phyloP scores from a whole-genome alignment of 2,888 invertebrate species.

The Ochropacha duplaris region DNA sequence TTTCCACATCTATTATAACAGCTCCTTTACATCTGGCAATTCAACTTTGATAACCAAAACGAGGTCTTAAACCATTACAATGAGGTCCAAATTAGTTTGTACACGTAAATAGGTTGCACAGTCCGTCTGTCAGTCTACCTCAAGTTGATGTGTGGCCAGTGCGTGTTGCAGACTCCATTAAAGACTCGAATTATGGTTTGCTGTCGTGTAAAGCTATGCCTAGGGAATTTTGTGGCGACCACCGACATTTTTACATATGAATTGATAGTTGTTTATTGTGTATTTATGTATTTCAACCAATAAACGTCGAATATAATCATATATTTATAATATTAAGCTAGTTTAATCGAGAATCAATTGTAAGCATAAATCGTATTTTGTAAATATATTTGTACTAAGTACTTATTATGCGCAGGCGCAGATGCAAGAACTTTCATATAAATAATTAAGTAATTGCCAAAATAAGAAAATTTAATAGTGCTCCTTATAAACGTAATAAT shows the following conservation, averaged over 20 bases:
- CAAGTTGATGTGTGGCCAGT: conserved; percentile 67
- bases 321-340: neutral
- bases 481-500: too few species aligned
- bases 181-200: conserved; percentile 61
- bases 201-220: conserved; percentile 60
- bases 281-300: neutral
- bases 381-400: too few species aligned
- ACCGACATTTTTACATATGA: conserved; percentile 57
- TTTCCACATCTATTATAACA: conserved; percentile 12
- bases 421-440: neutral
- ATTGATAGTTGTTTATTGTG: conserved; percentile 16
- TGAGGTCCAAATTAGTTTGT: conserved; percentile 41
- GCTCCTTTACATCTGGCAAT: conserved; percentile 30
- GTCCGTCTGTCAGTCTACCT: conserved; percentile 56
- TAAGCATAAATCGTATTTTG: too few species aligned
- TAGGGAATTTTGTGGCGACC: conserved; percentile 52
- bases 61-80: conserved; percentile 19
- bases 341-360: too few species aligned
- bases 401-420: neutral
- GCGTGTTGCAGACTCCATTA: conserved; percentile 77
- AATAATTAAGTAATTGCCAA: neutral
- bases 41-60: conserved; percentile 19
- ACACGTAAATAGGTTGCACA: conserved; percentile 21
- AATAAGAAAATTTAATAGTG: neutral
- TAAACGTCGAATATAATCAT: neutral